A percentile compares a stretch with the other conserved stretches of the same genome.
These are phyloP conservation scores for Argentina silus DNA, from an alignment of 2,797 vertebrate species.

Conservation along the genomic window DNA sequence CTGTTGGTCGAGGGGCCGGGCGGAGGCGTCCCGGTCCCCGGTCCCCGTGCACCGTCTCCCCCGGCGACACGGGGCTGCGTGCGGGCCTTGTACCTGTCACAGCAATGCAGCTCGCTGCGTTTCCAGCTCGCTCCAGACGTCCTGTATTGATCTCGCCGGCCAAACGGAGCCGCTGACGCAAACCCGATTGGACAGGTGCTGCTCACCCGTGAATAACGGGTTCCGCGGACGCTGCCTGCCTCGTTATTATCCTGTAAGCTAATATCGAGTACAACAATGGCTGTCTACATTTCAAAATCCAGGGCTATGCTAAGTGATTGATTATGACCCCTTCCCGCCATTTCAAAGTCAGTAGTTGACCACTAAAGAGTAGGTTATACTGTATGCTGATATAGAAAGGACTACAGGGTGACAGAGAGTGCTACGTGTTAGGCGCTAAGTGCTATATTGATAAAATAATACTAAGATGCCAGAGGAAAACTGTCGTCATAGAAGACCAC, in stretches of 20 bases:
- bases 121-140: conserved; percentile 56
- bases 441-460: neutral
- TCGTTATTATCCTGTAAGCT: conserved; percentile 79
- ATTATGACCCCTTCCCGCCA: conserved; percentile 56
- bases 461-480: no score
- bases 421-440: neutral
- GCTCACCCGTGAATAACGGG: conserved; percentile 84
- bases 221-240: conserved; percentile 74
- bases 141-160: conserved; percentile 78
- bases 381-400: neutral
- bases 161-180: conserved; percentile 73
- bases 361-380: conserved; percentile 34
- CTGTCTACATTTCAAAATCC: conserved; percentile 73
- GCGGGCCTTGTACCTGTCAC: conserved; percentile 53
- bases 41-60: conserved; percentile 16
- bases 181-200: conserved; percentile 81
- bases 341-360: conserved; percentile 57
- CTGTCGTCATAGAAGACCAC: no score
- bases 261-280: conserved; percentile 74
- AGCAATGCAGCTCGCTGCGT: conserved; percentile 29
- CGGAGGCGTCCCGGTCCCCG: conserved; percentile 5
- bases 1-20: conserved; percentile 40
- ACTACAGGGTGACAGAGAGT: neutral
- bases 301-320: conserved; percentile 48
- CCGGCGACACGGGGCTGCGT: conserved; percentile 23